phyloP scores from a whole-genome alignment of 2,113 vertebrate species.

The Sorex araneus region DNA sequence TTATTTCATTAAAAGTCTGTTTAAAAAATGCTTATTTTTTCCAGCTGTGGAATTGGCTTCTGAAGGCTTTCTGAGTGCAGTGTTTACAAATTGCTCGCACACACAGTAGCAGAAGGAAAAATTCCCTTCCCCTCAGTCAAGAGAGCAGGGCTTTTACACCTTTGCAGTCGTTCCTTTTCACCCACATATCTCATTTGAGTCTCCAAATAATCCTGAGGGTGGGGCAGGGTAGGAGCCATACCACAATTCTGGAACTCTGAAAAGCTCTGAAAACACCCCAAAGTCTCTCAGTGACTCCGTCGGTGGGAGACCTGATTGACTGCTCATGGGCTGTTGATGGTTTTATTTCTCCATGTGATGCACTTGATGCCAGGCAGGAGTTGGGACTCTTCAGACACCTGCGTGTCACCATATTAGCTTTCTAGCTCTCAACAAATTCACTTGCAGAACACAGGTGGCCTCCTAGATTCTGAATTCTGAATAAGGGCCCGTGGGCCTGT shows the following conservation, averaged over 20 bases:
- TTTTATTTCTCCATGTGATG: background rate
- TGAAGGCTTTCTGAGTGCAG: background rate
- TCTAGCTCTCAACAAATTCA: background rate
- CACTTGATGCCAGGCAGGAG: no score
- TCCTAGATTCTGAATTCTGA: background rate
- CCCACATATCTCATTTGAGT: background rate
- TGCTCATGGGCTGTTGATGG: background rate
- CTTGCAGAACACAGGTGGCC: background rate
- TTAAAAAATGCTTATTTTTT: background rate
- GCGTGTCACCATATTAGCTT: background rate
- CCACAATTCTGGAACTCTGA: background rate
- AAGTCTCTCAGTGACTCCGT: background rate
- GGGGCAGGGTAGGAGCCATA: background rate
- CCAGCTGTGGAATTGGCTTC: background rate
- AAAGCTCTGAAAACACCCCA: background rate
- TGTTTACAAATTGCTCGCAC: constrained; percentile 34
- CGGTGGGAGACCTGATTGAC: background rate
- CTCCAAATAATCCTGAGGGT: background rate
- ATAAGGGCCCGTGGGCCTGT: background rate
- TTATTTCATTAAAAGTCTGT: background rate
- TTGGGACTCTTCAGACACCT: no score
- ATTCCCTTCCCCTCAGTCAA: background rate
- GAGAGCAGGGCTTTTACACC: background rate
- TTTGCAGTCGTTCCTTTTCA: constrained; percentile 1
- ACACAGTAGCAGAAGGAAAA: background rate